Conservation (phyloP, 2,888 invertebrate species). For the Mylabris sibirica region DNA sequence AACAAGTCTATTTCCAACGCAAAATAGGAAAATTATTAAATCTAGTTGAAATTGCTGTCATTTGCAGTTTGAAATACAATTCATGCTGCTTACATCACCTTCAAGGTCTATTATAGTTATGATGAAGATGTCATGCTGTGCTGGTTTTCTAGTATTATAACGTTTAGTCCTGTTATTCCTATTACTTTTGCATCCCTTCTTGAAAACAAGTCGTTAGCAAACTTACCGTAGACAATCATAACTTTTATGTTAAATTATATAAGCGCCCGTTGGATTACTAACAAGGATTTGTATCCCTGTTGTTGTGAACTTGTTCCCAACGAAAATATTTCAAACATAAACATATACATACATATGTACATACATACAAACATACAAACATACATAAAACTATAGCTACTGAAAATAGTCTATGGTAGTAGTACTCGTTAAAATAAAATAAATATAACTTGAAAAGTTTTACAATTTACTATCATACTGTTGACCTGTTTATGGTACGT, state of each 20-base stretch:
- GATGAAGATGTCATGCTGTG: constrained; percentile 16
- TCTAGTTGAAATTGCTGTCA: constrained; percentile 26
- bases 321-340: constrained; percentile 33
- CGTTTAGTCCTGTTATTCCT: constrained; percentile 1
- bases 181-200: constrained; percentile 25
- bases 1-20: too few species aligned
- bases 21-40: not conserved
- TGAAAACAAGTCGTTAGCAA: constrained; percentile 54
- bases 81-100: constrained; percentile 30
- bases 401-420: not conserved
- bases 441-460: not conserved
- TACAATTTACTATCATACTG: not conserved
- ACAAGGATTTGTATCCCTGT: constrained; percentile 45
- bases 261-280: constrained; percentile 42
- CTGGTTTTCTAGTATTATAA: constrained; percentile 1
- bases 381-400: constrained; percentile 3
- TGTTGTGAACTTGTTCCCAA: constrained; percentile 33
- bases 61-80: constrained; percentile 35
- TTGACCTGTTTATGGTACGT: constrained; percentile 4
- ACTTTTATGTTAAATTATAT: constrained; percentile 48
- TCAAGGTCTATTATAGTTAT: constrained; percentile 22
- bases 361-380: too few species aligned
- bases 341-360: constrained; percentile 16
- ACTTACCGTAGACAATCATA: constrained; percentile 54
- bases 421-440: not conserved